These are phyloP conservation scores for Pangasius sanitwongsei DNA, from an alignment of 2,797 vertebrate genomes.

Conservation along the genomic window DNA sequence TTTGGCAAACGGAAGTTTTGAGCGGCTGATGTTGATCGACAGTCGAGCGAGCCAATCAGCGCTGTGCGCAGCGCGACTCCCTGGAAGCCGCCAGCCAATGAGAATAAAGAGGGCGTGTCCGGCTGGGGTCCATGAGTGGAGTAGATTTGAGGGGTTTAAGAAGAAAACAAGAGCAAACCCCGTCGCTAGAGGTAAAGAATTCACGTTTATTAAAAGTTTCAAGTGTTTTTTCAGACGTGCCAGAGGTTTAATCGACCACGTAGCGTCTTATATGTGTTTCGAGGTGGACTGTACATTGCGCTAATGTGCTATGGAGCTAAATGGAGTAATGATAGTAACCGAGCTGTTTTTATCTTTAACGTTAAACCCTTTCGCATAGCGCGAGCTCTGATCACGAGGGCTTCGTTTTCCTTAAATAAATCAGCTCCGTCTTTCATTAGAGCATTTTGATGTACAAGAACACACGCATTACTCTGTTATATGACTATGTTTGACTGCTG, in stretches of 20 bases:
- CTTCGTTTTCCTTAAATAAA: too few species aligned
- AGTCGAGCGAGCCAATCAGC: slow-evolving; percentile 20
- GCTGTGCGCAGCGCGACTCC: slow-evolving; percentile 10
- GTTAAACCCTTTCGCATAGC: not conserved
- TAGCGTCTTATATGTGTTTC: not conserved
- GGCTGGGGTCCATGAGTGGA: slow-evolving; percentile 68
- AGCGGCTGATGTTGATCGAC: slow-evolving; percentile 55
- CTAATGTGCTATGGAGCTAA: slow-evolving; percentile 36
- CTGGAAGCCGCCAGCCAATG: slow-evolving; percentile 40
- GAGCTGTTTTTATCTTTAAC: not conserved
- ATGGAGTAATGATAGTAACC: slow-evolving; percentile 36
- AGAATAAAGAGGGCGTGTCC: slow-evolving; percentile 50
- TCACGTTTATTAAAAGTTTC: slow-evolving; percentile 63
- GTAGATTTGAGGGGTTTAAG: slow-evolving; percentile 78
- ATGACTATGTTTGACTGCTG: not conserved
- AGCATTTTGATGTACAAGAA: not conserved
- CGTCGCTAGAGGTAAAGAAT: slow-evolving; percentile 73
- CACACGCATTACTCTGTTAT: not conserved
- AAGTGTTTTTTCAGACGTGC: not conserved
- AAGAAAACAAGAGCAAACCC: slow-evolving; percentile 79
- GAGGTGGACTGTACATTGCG: not conserved
- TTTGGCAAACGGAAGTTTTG: slow-evolving; percentile 78
- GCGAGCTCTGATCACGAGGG: not conserved
- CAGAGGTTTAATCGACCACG: not conserved
- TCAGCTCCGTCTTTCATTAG: not conserved